Percentiles rank a stretch among this genome's conserved stretches.
phyloP scores from a whole-genome alignment of 2,113 vertebrate species.

The Myocastor coypus region DNA sequence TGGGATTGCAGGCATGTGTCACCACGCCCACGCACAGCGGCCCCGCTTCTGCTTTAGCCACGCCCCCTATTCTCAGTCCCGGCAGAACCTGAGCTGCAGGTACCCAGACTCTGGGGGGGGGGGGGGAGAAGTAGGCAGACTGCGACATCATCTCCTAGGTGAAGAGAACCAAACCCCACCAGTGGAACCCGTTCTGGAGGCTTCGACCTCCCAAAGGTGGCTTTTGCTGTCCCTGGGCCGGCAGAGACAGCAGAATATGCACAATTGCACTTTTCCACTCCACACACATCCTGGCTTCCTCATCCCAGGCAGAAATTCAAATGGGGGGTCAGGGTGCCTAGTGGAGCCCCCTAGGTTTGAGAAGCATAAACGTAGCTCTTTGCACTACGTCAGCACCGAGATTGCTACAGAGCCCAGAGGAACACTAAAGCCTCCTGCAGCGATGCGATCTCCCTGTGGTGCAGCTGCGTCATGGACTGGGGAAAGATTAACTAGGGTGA shows the following conservation, averaged over 20 bases:
- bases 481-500: not conserved
- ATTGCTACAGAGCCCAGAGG: no score
- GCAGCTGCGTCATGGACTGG: not conserved
- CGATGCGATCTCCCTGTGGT: not conserved
- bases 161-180: not conserved
- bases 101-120: not conserved
- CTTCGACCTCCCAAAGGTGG: not conserved
- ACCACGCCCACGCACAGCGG: not conserved
- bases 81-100: not conserved
- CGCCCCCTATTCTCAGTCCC: not conserved
- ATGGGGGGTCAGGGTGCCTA: not conserved
- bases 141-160: not conserved
- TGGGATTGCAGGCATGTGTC: not conserved
- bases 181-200: not conserved
- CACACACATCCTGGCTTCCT: not conserved
- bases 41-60: not conserved
- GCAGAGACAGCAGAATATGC: not conserved
- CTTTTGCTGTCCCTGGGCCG: no score
- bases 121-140: not conserved
- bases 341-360: not conserved
- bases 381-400: no score
- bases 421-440: no score
- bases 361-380: no score
- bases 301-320: not conserved
- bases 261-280: not conserved